Base-by-base conservation (phyloP, 2,113 vertebrate species). In the Mustela lutreola region DNA sequence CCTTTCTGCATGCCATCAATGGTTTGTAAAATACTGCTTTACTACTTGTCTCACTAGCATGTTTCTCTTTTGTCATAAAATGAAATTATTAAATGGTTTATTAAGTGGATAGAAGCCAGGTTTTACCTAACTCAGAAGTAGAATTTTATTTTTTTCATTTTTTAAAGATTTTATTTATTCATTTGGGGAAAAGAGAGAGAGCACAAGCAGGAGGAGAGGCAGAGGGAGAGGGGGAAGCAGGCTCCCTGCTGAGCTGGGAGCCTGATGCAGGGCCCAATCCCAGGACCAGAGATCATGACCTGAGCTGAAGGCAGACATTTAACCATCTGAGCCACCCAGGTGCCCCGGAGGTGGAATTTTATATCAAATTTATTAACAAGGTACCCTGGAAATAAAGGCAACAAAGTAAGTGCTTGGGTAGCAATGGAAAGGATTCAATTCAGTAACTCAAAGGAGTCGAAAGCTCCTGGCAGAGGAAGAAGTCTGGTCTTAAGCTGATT, bases 31-130 rank as follows among this genome's bases (percentile, higher is more conserved):
- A 26, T 53, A 21, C 78, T 26, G 21, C 1, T 16, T 76, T 45
- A 33, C 21, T 19, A 65, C 21, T 63, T 50, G 0, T 45, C 85
- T 91, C 65, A 56, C 42, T 48, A 67, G 36, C 11, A 63, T 28
- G 4, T 79, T 56, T 91, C 79, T 91, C 42, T 86, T 92, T 76
- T 70, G 58, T 91, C 67, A 83, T 90, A 50, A 86, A 89, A 92
- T 16, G 11, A 87, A 97, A 12, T 92, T 22, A 70, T 36, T 92
- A 63, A 71, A 91, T 93, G 63, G 7, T 36, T 86, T 67, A 89
- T 36, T 21, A 70, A 33, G 63, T 65, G n/a, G 22, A 21, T n/a
- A 82, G 45, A 85, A 60, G 60, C 85, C 24, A n/a, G 33, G 11
- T 75, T 67, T 89, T 24, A 62, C 21, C 45, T 79, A 81, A 67